Evolutionary conservation across 2,888 invertebrate species (phyloP).

Genomic region (Dryomyza anilis): DNA sequence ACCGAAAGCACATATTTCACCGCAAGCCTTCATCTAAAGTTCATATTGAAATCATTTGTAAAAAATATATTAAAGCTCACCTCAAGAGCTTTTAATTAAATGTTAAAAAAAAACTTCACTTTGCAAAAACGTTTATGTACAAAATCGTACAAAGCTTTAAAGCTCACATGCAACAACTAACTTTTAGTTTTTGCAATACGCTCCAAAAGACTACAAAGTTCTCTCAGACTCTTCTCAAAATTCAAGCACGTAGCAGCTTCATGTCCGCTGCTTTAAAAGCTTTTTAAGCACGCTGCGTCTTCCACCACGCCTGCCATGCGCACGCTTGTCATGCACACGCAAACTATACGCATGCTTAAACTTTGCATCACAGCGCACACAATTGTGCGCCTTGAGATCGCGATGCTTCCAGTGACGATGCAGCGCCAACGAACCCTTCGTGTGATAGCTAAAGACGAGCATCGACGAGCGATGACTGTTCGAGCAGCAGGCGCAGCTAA

Average conservation of each 20-base stretch:
- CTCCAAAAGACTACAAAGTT: background rate
- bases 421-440: conserved; percentile 61
- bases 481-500: conserved; percentile 53
- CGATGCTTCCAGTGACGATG: conserved; percentile 65
- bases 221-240: background rate
- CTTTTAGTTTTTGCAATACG: too few species aligned
- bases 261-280: conserved; percentile 2
- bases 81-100: too few species aligned
- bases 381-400: conserved; percentile 38
- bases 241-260: background rate
- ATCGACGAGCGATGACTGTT: conserved; percentile 45
- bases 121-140: background rate
- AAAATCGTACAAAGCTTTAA: too few species aligned
- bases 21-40: too few species aligned
- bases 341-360: conserved; percentile 53
- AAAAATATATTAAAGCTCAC: too few species aligned
- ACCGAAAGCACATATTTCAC: too few species aligned
- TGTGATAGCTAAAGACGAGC: conserved; percentile 62
- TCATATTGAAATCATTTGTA: too few species aligned
- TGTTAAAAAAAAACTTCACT: background rate
- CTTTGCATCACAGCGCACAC: conserved; percentile 46
- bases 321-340: conserved; percentile 50
- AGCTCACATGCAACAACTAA: too few species aligned
- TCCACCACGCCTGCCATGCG: conserved; percentile 39
- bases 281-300: conserved; percentile 10